Percentiles rank a stretch among this genome's conserved stretches.
phyloP scores from a whole-genome alignment of 2,888 invertebrate species.

The Erynnis tages region DNA sequence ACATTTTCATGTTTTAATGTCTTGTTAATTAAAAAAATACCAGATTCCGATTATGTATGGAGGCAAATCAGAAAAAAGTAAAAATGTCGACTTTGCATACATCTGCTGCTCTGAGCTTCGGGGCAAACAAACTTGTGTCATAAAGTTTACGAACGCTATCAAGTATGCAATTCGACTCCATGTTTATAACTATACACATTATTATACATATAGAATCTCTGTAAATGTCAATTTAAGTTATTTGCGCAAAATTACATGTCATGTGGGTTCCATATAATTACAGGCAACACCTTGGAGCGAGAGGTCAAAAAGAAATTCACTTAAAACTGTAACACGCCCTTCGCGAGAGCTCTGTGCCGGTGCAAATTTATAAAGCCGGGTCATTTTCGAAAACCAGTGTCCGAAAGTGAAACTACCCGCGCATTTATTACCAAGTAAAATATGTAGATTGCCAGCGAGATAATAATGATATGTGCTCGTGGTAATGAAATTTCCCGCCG shows the following conservation, averaged over 20 bases:
- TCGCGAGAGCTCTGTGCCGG: conserved; percentile 57
- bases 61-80: background rate
- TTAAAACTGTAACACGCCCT: conserved; percentile 80
- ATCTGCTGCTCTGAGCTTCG: background rate
- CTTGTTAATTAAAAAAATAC: conserved; percentile 16
- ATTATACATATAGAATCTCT: conserved; percentile 37
- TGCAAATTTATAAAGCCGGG: conserved; percentile 72
- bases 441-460: conserved; percentile 80
- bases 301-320: conserved; percentile 81
- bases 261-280: conserved; percentile 63
- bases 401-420: conserved; percentile 79
- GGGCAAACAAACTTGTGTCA: background rate
- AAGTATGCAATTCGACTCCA: conserved; percentile 28
- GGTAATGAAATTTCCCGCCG: conserved; percentile 82
- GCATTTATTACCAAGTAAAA: conserved; percentile 80
- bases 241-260: conserved; percentile 71
- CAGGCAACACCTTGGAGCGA: conserved; percentile 72
- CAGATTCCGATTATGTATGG: conserved; percentile 5
- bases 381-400: conserved; percentile 80
- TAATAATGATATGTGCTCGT: conserved; percentile 82
- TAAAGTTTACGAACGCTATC: conserved; percentile 29
- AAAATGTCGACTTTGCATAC: conserved; percentile 20
- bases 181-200: conserved; percentile 32
- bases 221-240: conserved; percentile 72
- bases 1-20: conserved; percentile 5